These are phyloP conservation scores for Heliconius hewitsoni DNA, from an alignment of 1,140 invertebrate species.

Conservation along the genomic window DNA sequence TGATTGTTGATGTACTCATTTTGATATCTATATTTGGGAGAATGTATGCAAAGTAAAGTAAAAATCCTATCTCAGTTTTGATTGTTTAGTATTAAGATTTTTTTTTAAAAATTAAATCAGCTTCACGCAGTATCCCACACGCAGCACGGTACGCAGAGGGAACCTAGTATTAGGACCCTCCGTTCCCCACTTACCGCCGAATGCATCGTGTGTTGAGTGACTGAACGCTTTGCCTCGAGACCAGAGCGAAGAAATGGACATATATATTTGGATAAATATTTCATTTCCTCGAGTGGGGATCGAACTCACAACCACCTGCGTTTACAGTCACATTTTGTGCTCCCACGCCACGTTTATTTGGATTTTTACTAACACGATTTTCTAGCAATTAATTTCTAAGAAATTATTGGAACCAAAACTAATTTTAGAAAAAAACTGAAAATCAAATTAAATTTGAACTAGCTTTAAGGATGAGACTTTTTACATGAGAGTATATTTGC, in stretches of 20 bases:
- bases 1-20: slow-evolving; percentile 27
- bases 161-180: too few species aligned
- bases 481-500: background rate
- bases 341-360: background rate
- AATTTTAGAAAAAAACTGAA: background rate
- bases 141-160: too few species aligned
- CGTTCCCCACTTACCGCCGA: too few species aligned
- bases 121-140: too few species aligned
- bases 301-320: too few species aligned
- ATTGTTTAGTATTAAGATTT: background rate
- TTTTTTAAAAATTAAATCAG: background rate
- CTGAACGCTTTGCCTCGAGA: too few species aligned
- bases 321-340: too few species aligned
- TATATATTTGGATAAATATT: too few species aligned
- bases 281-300: too few species aligned
- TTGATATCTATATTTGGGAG: slow-evolving; percentile 24
- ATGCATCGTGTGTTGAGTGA: too few species aligned
- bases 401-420: background rate
- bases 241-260: too few species aligned
- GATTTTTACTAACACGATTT: background rate
- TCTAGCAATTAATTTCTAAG: background rate
- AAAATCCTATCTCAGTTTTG: background rate
- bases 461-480: background rate
- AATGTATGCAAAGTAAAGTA: background rate
- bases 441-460: background rate